Percentiles rank a stretch among this genome's conserved stretches.
Conservation (phyloP, 2,888 invertebrate genomes). For the Orchesellides sinensis region DNA sequence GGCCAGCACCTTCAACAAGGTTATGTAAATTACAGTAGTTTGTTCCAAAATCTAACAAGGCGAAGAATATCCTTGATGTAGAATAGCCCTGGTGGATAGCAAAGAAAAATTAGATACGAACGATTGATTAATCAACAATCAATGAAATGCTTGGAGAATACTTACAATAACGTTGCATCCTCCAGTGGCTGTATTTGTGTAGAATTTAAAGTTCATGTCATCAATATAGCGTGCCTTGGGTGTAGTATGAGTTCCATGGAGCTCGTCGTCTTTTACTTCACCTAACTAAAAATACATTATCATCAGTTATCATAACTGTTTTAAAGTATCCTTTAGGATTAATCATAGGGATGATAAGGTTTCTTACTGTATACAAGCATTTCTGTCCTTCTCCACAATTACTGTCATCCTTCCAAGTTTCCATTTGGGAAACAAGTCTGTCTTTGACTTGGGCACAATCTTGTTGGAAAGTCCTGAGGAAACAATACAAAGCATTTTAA, state of each 20-base stretch:
- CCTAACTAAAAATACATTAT: constrained; percentile 24
- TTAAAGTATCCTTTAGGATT: no score
- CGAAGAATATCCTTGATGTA: constrained; percentile 74
- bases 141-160: neutral
- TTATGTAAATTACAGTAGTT: constrained; percentile 76
- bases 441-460: constrained; percentile 69
- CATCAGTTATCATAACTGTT: neutral
- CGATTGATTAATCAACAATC: neutral
- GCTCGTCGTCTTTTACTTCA: constrained; percentile 57
- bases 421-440: constrained; percentile 74
- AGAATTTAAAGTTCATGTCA: constrained; percentile 75
- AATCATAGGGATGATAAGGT: neutral
- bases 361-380: constrained; percentile 75
- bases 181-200: constrained; percentile 64
- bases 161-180: constrained; percentile 75
- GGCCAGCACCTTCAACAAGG: constrained; percentile 75
- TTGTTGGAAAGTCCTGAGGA: constrained; percentile 73
- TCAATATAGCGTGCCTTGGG: constrained; percentile 74
- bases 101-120: neutral
- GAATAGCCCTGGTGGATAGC: constrained; percentile 74
- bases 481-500: neutral
- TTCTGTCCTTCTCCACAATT: constrained; percentile 75
- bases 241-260: constrained; percentile 74
- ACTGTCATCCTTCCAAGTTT: constrained; percentile 72
- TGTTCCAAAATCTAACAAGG: constrained; percentile 75